Base-by-base conservation (phyloP, 1,140 invertebrate species). In the Venturia canescens region DNA sequence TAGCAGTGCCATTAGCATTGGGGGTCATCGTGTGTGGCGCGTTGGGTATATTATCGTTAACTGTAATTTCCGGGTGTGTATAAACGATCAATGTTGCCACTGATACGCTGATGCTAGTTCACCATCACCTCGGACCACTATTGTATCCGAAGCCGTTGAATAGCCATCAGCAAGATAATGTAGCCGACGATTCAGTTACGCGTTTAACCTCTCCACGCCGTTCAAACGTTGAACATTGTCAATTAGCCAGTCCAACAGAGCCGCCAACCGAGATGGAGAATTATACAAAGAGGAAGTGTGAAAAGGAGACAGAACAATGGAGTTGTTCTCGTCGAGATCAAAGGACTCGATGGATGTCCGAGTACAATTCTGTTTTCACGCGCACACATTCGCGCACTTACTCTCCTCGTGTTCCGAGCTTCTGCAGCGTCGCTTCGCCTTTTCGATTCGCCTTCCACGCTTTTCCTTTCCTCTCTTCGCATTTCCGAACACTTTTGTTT, bases 181-280 rank as follows among this genome's bases (percentile, higher is more conserved):
- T 53, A 34, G 44, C 53, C 21, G 50, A 9, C 23, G 44, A 53
- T 53, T 74, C 53, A 38, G 53, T 9, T 34, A 27, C 5, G 18
- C 27, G 50, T 76, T 21, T 29, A 76, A 50, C 38, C 71, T 57
- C 50, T 60, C 66, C 27, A 31, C 50, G 72, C n/a, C 50, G 50
- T 38, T 76, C 50, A 60, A 76, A 57, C 50, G 27, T 76, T 76
- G 29, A 76, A 76, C 72, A 76, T 76, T 76, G 72, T 76, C 72
- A 76, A 76, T 76, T 60, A 76, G 48, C 53, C 6, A 11, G 29
- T 18, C 72, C 29, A 74, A 23, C 48, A 27, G 48, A 13, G 23
- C 23, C 60, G 27, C 21, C n/a, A 63, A 26, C 21, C n/a, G 53
- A 57, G 13, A 23, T 23, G 13, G 60, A 63, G 23, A 63, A 9